phyloP scores from a whole-genome alignment of 2,888 invertebrate genomes.

The Pardosa pseudoannulata region DNA sequence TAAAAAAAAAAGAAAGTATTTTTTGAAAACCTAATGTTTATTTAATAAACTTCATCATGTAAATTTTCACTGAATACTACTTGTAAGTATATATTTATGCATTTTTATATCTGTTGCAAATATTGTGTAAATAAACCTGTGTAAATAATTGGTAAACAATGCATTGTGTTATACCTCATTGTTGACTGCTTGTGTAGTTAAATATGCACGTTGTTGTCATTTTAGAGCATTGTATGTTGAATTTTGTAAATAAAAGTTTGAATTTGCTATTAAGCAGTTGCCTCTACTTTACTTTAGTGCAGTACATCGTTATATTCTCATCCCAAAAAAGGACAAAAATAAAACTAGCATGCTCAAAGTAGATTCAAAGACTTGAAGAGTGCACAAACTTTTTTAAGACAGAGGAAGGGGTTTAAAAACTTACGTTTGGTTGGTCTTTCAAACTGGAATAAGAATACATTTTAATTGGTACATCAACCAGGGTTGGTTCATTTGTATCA shows the following conservation, averaged over 20 bases:
- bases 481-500: no score
- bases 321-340: no score
- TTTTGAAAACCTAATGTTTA: constrained; percentile 7
- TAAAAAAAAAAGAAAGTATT: background rate
- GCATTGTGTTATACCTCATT: background rate
- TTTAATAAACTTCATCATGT: constrained; percentile 63
- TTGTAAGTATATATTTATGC: constrained; percentile 66
- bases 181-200: constrained; percentile 11
- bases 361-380: no score
- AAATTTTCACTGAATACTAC: constrained; percentile 33
- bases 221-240: background rate
- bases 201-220: background rate
- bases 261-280: no score
- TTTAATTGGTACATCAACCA: no score
- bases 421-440: no score
- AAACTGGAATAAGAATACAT: no score
- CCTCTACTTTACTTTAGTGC: no score
- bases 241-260: constrained; percentile 1
- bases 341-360: no score
- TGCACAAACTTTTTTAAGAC: no score
- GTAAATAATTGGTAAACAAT: constrained; percentile 48
- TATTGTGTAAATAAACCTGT: constrained; percentile 53
- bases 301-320: no score
- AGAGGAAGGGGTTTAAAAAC: no score
- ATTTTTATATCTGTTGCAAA: constrained; percentile 21